These are phyloP conservation scores for Manduca sexta DNA, from an alignment of 1,140 invertebrate species.

Conservation along the genomic window DNA sequence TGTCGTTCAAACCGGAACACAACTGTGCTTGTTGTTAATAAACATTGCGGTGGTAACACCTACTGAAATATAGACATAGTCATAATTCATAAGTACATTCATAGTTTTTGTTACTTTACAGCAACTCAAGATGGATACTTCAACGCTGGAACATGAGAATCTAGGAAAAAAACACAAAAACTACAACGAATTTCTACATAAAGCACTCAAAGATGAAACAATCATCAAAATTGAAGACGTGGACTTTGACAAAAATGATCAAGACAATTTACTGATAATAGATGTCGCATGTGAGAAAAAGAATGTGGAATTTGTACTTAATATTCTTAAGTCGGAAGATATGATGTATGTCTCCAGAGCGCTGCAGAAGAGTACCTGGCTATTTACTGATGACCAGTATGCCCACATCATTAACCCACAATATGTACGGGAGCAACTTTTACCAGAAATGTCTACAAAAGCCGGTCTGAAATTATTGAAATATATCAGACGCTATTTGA, in stretches of 20 bases:
- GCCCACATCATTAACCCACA: constrained; percentile 42
- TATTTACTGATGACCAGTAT: constrained; percentile 36
- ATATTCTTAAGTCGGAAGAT: constrained; percentile 37
- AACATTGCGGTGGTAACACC: too few species aligned
- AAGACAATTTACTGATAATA: constrained; percentile 45
- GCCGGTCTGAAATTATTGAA: constrained; percentile 35
- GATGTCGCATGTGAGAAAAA: constrained; percentile 36
- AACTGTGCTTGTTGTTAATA: too few species aligned
- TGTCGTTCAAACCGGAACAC: too few species aligned
- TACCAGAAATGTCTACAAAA: constrained; percentile 40
- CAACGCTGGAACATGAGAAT: constrained; percentile 24
- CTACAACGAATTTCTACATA: constrained; percentile 33
- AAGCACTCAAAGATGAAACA: constrained; percentile 11
- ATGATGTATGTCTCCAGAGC: constrained; percentile 46
- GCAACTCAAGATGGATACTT: constrained; percentile 14
- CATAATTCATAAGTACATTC: too few species aligned
- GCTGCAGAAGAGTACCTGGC: constrained; percentile 36
- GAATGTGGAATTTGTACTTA: constrained; percentile 40
- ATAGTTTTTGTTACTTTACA: constrained; percentile 10
- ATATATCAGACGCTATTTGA: constrained; percentile 33
- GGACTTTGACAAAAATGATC: constrained; percentile 21
- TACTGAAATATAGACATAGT: too few species aligned
- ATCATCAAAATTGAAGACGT: constrained; percentile 7
- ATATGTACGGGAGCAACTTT: constrained; percentile 34
- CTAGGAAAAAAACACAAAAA: constrained; percentile 40